Conservation (phyloP, 1,140 invertebrate species). For the Aphelinus certus region DNA sequence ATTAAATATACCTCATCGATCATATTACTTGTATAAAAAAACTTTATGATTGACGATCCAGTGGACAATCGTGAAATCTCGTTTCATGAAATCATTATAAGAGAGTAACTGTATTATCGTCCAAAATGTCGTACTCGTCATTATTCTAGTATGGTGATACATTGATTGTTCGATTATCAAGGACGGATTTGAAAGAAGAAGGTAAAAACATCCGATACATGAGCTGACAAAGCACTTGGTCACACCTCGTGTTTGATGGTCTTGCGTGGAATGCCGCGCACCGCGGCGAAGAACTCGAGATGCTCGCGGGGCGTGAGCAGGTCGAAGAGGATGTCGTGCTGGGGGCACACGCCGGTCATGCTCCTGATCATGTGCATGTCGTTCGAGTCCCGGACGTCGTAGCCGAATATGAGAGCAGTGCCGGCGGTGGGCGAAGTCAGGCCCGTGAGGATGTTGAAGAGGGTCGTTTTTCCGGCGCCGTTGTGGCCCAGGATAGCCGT, state of each 20-base stretch:
- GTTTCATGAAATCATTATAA: no score
- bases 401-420: constrained; percentile 79
- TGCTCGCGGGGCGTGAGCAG: constrained; percentile 87
- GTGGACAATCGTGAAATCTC: no score
- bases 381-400: constrained; percentile 77
- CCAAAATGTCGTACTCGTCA: no score
- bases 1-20: no score
- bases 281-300: constrained; percentile 83
- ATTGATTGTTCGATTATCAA: no score
- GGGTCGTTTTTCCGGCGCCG: constrained; percentile 87
- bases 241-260: constrained; percentile 68
- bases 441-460: constrained; percentile 88
- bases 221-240: no score
- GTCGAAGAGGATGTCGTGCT: constrained; percentile 92
- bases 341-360: constrained; percentile 90
- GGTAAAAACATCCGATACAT: no score
- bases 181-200: no score
- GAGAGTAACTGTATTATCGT: no score
- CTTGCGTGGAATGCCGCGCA: constrained; percentile 72
- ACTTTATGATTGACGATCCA: no score
- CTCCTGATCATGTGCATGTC: constrained; percentile 78
- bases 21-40: no score
- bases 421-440: constrained; percentile 77
- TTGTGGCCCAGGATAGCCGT: constrained; percentile 90
- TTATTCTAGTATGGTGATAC: no score